phyloP scores from a whole-genome alignment of 2,888 invertebrate species.

The Torymus auratus region DNA sequence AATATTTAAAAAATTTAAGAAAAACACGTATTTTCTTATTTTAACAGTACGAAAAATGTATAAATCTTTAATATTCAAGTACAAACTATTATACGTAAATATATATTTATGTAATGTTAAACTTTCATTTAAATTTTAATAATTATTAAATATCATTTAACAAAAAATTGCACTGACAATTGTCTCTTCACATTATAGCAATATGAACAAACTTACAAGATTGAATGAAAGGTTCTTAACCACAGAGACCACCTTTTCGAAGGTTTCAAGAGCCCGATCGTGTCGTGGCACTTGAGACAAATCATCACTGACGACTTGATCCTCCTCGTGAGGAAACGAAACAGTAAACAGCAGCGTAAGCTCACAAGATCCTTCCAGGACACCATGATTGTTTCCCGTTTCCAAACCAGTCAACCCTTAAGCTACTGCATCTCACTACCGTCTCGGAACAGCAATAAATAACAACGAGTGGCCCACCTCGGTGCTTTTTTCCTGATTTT shows the following conservation, averaged over 20 bases:
- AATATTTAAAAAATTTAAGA: too few relatives aligned
- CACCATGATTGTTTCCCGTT: conserved; percentile 25
- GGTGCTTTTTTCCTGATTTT: conserved; percentile 9
- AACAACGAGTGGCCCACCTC: conserved; percentile 58
- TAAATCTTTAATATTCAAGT: too few relatives aligned
- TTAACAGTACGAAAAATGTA: too few relatives aligned
- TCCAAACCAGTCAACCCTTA: conserved; percentile 67
- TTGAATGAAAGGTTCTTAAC: background rate
- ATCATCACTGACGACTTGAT: conserved; percentile 29
- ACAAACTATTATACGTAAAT: too few relatives aligned
- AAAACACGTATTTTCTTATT: too few relatives aligned
- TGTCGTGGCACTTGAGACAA: conserved; percentile 34
- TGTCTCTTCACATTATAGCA: too few relatives aligned
- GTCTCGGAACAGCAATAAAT: conserved; percentile 61
- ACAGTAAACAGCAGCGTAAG: conserved; percentile 67
- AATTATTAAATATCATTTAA: too few relatives aligned
- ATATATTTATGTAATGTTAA: too few relatives aligned
- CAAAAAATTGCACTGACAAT: too few relatives aligned
- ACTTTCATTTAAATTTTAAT: too few relatives aligned
- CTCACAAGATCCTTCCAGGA: conserved; percentile 8
- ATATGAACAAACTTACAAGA: background rate
- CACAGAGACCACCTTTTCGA: background rate
- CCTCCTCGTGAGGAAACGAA: conserved; percentile 47
- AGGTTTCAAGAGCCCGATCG: conserved; percentile 20
- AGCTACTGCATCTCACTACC: conserved; percentile 36